Base-by-base conservation (phyloP, 2,888 invertebrate genomes). In the Sarcophaga carnaria region DNA sequence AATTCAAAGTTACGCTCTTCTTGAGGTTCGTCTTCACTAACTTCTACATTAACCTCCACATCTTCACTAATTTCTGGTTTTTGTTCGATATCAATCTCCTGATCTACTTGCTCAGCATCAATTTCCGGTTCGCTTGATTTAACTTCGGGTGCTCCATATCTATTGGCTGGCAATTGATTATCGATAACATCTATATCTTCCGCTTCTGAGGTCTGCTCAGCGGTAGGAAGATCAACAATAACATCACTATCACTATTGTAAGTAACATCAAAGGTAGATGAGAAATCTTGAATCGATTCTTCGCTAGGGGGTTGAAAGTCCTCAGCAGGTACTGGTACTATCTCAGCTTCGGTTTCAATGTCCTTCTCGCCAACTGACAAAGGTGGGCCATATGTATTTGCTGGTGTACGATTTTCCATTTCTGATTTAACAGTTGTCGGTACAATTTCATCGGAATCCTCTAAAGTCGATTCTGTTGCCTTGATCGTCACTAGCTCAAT, bases 171-270 rank as follows among this genome's bases (percentile, higher is more conserved):
- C 20, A 64, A 20, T 11, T 74, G 78, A 22, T 66, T 11, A 17
- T 71, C 67, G 17, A 59, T 67, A 11, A 45, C 77, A 27, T 89
- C 89, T 12, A 86, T 64, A 64, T 82, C 81, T 71, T 87, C 62
- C 66, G 88, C 78, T 66, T 87, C 72, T 83, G 88, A 83, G 89
- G 88, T 75, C 80, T 89, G 88, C 75, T 89, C 90, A 89, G 86
- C 75, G 89, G 90, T 85, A 90, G 92, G 93, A 89, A 92, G 75
- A 92, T 92, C 92, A 91, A 89, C 91, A 91, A 92, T 89, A 91
- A 90, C 89, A 90, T 89, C 90, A 90, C 88, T 71, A 76, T 37
- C 54, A 84, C 22, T 75, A 54, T 37, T 81, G 70, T 70, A 89
- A 85, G 88, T 89, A 89, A 27, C 70, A 90, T 85, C 86, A 88